phyloP scores from a whole-genome alignment of 2,113 vertebrate species.

The Mola mola region DNA sequence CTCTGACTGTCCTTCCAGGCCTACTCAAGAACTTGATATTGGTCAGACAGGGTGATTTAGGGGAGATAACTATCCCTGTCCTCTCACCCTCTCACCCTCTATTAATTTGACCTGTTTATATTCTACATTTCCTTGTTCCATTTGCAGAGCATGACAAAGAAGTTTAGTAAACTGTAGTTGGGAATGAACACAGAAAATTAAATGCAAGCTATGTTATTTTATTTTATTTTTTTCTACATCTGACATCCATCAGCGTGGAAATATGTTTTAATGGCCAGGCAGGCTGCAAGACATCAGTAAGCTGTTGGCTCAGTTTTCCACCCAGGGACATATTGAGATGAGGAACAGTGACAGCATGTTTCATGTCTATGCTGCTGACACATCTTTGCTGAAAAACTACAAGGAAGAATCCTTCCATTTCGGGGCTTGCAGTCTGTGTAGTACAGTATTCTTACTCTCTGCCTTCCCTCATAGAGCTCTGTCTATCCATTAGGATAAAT shows the following conservation, averaged over 20 bases:
- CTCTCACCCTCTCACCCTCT: slow-evolving; percentile 11
- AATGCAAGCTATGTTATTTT: too few relatives aligned
- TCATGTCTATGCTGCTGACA: slow-evolving; percentile 74
- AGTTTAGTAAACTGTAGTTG: slow-evolving; percentile 60
- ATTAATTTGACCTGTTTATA: slow-evolving; percentile 36
- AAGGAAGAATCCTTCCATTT: slow-evolving; percentile 65
- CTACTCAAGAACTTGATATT: slow-evolving; percentile 38
- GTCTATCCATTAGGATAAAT: slow-evolving; percentile 67
- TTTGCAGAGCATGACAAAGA: slow-evolving; percentile 46
- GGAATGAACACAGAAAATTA: slow-evolving; percentile 65
- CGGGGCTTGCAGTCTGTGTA: slow-evolving; percentile 42
- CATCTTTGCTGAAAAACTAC: slow-evolving; percentile 67
- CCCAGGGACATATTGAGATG: slow-evolving; percentile 77
- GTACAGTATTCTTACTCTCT: slow-evolving; percentile 46
- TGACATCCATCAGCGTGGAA: slow-evolving; percentile 80
- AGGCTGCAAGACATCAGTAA: slow-evolving; percentile 76
- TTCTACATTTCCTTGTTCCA: slow-evolving; percentile 35
- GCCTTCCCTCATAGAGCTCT: slow-evolving; percentile 50
- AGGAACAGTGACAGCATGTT: slow-evolving; percentile 78
- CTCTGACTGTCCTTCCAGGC: slow-evolving; percentile 58
- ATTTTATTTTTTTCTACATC: slow-evolving; percentile 63
- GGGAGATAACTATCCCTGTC: slow-evolving; percentile 33
- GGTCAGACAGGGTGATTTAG: slow-evolving; percentile 47
- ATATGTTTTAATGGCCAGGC: slow-evolving; percentile 80
- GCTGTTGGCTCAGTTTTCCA: slow-evolving; percentile 75